These are phyloP conservation scores for Creontiades dilutus DNA, from an alignment of 2,888 invertebrate species.

Conservation along the genomic window DNA sequence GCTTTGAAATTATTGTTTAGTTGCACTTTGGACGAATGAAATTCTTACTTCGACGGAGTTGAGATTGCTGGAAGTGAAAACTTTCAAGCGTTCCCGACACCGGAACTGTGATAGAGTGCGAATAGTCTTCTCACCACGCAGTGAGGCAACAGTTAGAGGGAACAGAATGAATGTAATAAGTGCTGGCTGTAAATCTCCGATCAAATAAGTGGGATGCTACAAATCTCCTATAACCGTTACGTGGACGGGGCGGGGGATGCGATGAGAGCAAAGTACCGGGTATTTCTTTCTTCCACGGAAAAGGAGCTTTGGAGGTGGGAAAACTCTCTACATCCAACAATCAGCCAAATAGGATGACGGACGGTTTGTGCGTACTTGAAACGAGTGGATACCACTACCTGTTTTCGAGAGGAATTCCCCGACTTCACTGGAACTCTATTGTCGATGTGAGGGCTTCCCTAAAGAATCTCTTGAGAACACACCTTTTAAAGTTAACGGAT, in stretches of 20 bases:
- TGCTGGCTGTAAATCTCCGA: slow-evolving; percentile 44
- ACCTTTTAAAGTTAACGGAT: too few relatives aligned
- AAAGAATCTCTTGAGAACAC: too few relatives aligned
- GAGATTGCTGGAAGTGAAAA: not conserved
- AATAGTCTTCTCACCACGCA: not conserved
- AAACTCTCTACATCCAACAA: slow-evolving; percentile 30
- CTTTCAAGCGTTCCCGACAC: not conserved
- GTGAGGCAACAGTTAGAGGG: slow-evolving; percentile 24
- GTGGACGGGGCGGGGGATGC: not conserved
- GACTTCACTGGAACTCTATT: too few relatives aligned
- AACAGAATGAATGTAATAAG: slow-evolving; percentile 52
- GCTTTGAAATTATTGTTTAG: too few relatives aligned
- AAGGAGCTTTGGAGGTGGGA: not conserved
- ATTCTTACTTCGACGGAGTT: too few relatives aligned
- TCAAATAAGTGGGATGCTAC: slow-evolving; percentile 50
- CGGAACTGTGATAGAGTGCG: not conserved
- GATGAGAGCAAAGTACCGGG: not conserved
- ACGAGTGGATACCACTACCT: not conserved
- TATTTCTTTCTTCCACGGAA: not conserved
- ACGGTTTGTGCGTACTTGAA: not conserved
- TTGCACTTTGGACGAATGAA: too few relatives aligned
- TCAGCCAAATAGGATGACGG: not conserved
- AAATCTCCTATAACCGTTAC: slow-evolving; percentile 49
- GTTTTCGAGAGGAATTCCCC: not conserved
- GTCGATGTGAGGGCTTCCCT: too few relatives aligned